Base-by-base conservation (phyloP, 35 echinoderm and acorn worm species). In the Ptychodera flava region DNA sequence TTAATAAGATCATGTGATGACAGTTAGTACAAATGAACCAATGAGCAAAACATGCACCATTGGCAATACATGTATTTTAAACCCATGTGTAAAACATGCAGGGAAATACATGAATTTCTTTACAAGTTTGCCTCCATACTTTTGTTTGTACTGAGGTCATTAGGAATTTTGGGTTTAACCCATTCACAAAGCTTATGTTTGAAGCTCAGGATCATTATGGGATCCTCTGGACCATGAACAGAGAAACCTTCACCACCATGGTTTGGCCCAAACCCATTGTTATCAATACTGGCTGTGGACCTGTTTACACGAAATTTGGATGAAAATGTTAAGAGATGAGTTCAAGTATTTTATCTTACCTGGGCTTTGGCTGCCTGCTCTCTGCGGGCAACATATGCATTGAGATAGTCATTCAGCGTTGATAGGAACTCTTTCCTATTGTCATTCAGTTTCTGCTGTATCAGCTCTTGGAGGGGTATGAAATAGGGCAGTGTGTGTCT, bases 301-400 rank as follows among this genome's bases (percentile, higher is more conserved):
- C 6, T 64, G 45, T 22, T 64, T 64, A 64, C n/a, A n/a, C n/a
- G n/a, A n/a, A n/a, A n/a, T n/a, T n/a, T n/a, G n/a, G n/a, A n/a
- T n/a, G n/a, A n/a, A n/a, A n/a, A n/a, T n/a, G 45, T 12, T 64
- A 12, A 64, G 45, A 6, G 22, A 64, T 64, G 22, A 64, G 6
- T 64, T 64, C 45, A 64, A 64, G 6, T 12, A 80, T 15, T 77
- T 15, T 77, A 33, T 0, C 31, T 1, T 83, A 83, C 82, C 82
- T 83, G 82, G 0, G 37, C n/a, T 14, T 37, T 30, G 34, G 12
- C 37, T 1, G 37, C 30, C 16, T 36, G 37, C 35, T 83, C 33
- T 30, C 82, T 16, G 37, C 82, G 82, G 29, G 34, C 34, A 83
- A 83, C 82, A 83, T 36, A 83, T 16, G 82, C 82, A 36, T 2